Base-by-base conservation (phyloP, 2,797 vertebrate species). In the Sebastes ruberrimus region DNA sequence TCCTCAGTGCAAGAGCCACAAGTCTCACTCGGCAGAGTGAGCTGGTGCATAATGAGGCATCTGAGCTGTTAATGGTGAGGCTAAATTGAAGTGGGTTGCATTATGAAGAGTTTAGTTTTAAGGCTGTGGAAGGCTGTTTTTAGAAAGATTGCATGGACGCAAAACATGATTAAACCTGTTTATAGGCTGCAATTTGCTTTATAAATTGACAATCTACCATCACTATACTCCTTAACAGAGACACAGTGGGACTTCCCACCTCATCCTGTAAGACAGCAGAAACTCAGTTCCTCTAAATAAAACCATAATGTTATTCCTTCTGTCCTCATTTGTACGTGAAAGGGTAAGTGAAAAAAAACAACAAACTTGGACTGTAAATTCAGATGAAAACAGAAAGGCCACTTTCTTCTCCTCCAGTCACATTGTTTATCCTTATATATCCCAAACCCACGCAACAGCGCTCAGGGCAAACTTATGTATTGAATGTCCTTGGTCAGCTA, bases 31-130 rank as follows among this genome's bases (percentile, higher is more conserved):
- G 18, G 57, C 52, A 67, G 68, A 85, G 74, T 42, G 38, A 77
- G 22, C 4, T 59, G 59, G 32, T 71, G 62, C 75, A 86, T 73
- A 82, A 83, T 78, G 74, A 88, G 55, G 72, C 77, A 20, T 70
- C 49, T 22, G 68, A 80, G 63, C 78, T 28, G 59, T 60, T 84
- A 80, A 76, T 81, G 71, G 63, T 27, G 32, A 76, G 52, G 57
- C 3, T 74, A 57, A 78, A 83, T 86, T 62, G 38, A 59, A 69
- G 35, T 57, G 53, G 52, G 69, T 74, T 82, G 42, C 59, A 70
- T 74, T 42, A 61, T 25, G 7, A 35, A 33, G 55, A 56, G 35
- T 76, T 69, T 42, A 46, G 60, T 14, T 66, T 64, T 28, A 8
- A 32, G 27, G 65, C 30, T 71, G 7, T 28, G 7, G 68, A 32